Base-by-base conservation (phyloP, 2,888 invertebrate genomes). In the Synergus laeviventris region DNA sequence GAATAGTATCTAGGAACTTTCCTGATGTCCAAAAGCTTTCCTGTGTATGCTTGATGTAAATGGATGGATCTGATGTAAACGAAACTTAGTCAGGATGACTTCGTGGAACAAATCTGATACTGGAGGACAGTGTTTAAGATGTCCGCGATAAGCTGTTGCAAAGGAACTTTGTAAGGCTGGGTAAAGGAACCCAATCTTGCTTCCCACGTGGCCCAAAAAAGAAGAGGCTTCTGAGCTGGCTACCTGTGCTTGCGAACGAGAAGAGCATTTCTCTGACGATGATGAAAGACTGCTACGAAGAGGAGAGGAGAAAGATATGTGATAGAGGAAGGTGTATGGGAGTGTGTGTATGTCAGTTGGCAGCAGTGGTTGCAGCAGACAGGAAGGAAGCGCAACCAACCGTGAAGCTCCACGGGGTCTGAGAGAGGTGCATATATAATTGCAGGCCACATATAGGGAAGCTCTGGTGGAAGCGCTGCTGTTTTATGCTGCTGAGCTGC, bases 301-400 rank as follows among this genome's bases (percentile, higher is more conserved):
- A 73, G 31, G 54, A 76, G 73, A 76, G 38, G 79, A 79, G 82
- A 77, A 77, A 75, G 75, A 79, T 79, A 81, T 62, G 49, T 74
- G 59, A 70, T 70, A 45, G 45, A 70, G 70, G 21, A 56, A 76
- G 73, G 78, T 75, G 73, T 75, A 73, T 54, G 76, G 66, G 39
- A 64, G 77, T 74, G 59, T 60, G 74, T 62, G 77, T 54, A 75
- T 79, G 77, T 59, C 80, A 76, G 74, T 79, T 76, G 76, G 81
- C 75, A 81, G 81, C 86, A 86, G 87, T 86, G 87, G 86, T 87
- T 84, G 88, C 88, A 84, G 81, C 81, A 85, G 89, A 89, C 89
- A 89, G 90, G 90, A 90, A 90, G 90, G 90, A 90, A 90, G 89
- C 89, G 89, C 89, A 88, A 86, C 90, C 86, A 88, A 90, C 89